phyloP scores from a whole-genome alignment of 2,113 vertebrate species.

The Neodon shergylaensis region DNA sequence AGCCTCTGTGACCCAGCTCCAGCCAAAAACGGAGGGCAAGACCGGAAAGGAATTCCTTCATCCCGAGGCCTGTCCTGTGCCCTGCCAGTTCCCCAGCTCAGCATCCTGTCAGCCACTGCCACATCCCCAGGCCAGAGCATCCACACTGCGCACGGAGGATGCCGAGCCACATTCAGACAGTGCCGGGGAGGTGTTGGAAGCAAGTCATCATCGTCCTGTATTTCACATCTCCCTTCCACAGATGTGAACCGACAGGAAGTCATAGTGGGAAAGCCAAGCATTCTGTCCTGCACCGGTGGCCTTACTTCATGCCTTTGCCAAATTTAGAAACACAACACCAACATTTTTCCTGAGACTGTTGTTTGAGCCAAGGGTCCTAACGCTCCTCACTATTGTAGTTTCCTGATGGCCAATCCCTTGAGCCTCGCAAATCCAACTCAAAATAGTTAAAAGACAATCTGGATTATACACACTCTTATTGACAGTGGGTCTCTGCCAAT shows the following conservation, averaged over 20 bases:
- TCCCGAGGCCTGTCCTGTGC: not conserved
- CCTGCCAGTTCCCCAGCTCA: conserved; percentile 67
- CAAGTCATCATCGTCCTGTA: not conserved
- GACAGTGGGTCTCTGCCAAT: conserved; percentile 73
- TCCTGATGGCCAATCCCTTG: conserved; percentile 55
- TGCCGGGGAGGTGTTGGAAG: conserved; percentile 34
- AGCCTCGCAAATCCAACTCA: conserved; percentile 64
- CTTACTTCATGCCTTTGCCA: conserved; percentile 65
- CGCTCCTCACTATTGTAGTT: conserved; percentile 1
- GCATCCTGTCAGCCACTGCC: conserved; percentile 63
- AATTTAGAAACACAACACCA: conserved; percentile 56
- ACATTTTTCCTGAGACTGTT: conserved; percentile 19
- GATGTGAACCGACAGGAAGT: not conserved
- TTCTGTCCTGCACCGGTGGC: conserved; percentile 15
- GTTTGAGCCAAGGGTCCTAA: not conserved
- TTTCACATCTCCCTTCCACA: not conserved
- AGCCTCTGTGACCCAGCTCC: conserved; percentile 27
- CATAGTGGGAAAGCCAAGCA: conserved; percentile 24
- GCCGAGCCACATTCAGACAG: not conserved
- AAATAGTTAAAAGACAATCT: conserved; percentile 49
- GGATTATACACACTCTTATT: not conserved
- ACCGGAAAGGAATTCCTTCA: conserved; percentile 70
- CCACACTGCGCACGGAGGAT: not conserved
- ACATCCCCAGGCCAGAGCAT: not conserved
- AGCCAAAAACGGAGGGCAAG: conserved; percentile 70